Evolutionary conservation across 2,888 invertebrate species (phyloP).

Genomic region (Epistrophe eligans): DNA sequence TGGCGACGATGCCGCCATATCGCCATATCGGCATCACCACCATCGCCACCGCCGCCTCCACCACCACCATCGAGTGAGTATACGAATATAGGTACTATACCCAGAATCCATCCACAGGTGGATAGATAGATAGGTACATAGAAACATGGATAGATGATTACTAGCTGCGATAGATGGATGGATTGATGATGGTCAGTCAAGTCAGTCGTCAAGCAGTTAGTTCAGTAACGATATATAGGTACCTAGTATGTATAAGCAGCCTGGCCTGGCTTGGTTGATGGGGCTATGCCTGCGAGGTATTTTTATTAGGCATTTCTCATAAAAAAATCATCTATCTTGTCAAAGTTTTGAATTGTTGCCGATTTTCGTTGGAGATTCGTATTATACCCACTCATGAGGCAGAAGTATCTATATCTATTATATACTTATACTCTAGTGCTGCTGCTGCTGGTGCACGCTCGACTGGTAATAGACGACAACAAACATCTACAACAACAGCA

Average conservation of each 20-base stretch:
- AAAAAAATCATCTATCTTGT: constrained; percentile 74
- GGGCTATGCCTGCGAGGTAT: constrained; percentile 70
- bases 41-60: constrained; percentile 31
- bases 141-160: constrained; percentile 58
- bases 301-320: constrained; percentile 75
- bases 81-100: constrained; percentile 7
- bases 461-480: constrained; percentile 64
- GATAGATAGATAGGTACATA: constrained; percentile 42
- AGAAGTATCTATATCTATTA: not conserved
- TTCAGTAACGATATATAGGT: constrained; percentile 13
- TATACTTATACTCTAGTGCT: not conserved
- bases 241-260: constrained; percentile 5
- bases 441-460: constrained; percentile 22
- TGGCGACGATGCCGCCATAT: constrained; percentile 31
- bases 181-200: constrained; percentile 75
- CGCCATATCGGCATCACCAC: constrained; percentile 37
- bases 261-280: constrained; percentile 36
- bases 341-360: constrained; percentile 73
- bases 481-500: constrained; percentile 20
- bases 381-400: not conserved
- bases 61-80: constrained; percentile 49
- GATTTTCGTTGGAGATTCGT: constrained; percentile 53
- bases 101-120: constrained; percentile 58
- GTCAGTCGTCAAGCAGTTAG: constrained; percentile 70
- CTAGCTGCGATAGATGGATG: constrained; percentile 66